phyloP scores from a whole-genome alignment of 2,113 vertebrate species.

The Erythrocebus patas region DNA sequence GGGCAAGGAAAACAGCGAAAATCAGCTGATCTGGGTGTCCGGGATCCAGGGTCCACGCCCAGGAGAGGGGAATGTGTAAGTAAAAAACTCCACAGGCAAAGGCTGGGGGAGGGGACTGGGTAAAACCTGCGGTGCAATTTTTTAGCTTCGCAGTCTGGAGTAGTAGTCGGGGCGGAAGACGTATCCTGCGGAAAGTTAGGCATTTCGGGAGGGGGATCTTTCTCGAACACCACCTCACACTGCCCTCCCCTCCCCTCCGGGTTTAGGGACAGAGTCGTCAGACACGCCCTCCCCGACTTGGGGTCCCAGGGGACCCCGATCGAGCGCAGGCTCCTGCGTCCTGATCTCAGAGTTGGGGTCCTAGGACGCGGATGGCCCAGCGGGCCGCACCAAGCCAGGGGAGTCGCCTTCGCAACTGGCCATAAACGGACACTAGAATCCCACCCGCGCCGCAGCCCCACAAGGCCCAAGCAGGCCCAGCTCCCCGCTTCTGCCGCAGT shows the following conservation, averaged over 20 bases:
- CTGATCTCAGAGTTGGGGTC: not conserved
- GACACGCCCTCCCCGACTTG: slow-evolving; percentile 44
- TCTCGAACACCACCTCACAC: not conserved
- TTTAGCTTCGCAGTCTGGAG: not conserved
- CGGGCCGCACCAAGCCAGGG: not conserved
- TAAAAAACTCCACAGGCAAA: not conserved
- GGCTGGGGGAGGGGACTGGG: not conserved
- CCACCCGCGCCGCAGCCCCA: not conserved
- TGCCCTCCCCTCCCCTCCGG: not conserved
- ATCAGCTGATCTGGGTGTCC: not conserved
- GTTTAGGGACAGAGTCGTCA: not conserved
- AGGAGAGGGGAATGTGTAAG: too few species aligned
- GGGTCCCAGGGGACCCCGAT: not conserved
- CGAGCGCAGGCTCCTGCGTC: not conserved
- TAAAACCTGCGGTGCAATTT: not conserved
- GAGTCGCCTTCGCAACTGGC: not conserved
- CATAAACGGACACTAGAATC: not conserved
- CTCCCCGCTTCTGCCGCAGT: not conserved
- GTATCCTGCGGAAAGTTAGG: not conserved
- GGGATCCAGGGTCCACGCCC: not conserved
- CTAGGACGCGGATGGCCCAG: not conserved
- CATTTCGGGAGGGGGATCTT: not conserved
- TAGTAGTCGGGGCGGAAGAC: not conserved
- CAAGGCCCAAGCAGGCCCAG: slow-evolving; percentile 46
- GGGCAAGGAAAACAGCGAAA: not conserved